Conservation (phyloP, 2,888 invertebrate species). For the Conops quadrifasciatus region DNA sequence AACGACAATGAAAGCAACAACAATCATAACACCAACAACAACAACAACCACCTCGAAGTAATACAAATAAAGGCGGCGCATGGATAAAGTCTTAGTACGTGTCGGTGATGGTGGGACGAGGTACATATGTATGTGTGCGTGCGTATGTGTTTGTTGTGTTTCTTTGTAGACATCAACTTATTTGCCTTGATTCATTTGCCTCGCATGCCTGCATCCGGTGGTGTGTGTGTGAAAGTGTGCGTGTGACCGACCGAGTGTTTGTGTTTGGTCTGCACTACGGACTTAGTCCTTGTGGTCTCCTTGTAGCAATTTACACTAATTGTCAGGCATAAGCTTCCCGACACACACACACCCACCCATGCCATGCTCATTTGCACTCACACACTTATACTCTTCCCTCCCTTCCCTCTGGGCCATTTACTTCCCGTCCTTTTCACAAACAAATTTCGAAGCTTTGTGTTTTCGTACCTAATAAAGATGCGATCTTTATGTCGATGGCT, state of each 20-base stretch:
- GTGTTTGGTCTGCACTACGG: neutral
- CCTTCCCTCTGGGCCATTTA: neutral
- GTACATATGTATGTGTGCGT: slow-evolving; percentile 25
- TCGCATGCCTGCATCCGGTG: neutral
- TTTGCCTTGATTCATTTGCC: slow-evolving; percentile 26
- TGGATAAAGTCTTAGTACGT: neutral
- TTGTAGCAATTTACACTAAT: slow-evolving; percentile 38
- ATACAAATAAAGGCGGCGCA: slow-evolving; percentile 27
- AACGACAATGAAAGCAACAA: too few species aligned
- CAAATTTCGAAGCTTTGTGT: too few species aligned
- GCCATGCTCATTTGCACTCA: neutral
- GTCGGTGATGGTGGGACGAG: neutral
- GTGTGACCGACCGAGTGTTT: neutral
- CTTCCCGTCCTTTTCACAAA: neutral
- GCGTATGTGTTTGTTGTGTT: neutral
- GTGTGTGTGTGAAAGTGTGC: neutral
- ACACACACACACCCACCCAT: neutral
- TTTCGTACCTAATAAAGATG: neutral
- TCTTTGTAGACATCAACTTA: neutral
- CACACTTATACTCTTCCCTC: neutral
- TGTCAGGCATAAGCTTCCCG: slow-evolving; percentile 23
- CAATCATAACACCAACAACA: slow-evolving; percentile 28
- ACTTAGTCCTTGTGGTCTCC: slow-evolving; percentile 33
- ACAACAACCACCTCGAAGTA: slow-evolving; percentile 32
- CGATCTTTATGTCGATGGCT: too few species aligned